phyloP scores from a whole-genome alignment of 1,140 invertebrate species.

The Drosophila kikkawai region DNA sequence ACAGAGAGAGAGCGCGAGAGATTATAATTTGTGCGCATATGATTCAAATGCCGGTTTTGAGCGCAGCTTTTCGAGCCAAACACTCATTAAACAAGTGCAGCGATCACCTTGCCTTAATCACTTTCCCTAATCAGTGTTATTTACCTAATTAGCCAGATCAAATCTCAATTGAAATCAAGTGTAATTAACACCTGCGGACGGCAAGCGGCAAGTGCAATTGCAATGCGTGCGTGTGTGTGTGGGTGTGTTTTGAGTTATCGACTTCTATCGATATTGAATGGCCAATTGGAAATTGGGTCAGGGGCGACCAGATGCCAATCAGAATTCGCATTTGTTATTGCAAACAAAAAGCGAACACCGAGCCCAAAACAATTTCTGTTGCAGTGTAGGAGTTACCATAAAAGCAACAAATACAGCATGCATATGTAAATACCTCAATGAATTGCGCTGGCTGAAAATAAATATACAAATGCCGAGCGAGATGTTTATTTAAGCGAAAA shows the following conservation, averaged over 20 bases:
- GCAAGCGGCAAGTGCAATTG: conserved; percentile 15
- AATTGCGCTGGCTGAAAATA: conserved; percentile 63
- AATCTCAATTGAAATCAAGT: conserved; percentile 13
- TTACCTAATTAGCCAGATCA: conserved; percentile 19
- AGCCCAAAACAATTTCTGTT: conserved; percentile 20
- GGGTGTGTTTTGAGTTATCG: conserved; percentile 31
- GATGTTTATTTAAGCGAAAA: conserved; percentile 76
- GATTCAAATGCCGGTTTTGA: conserved; percentile 68
- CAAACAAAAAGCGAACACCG: not conserved
- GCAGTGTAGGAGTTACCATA: conserved; percentile 61
- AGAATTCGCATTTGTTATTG: conserved; percentile 39
- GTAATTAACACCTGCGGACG: conserved; percentile 8
- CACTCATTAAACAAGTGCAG: conserved; percentile 19
- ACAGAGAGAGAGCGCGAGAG: not conserved
- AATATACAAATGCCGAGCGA: conserved; percentile 33
- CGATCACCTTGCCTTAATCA: conserved; percentile 31
- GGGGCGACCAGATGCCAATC: conserved; percentile 64
- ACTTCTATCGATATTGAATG: conserved; percentile 36
- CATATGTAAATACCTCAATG: conserved; percentile 37
- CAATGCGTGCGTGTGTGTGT: conserved; percentile 16
- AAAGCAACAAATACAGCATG: conserved; percentile 18
- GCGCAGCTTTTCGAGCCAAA: conserved; percentile 18
- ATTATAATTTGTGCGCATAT: conserved; percentile 36
- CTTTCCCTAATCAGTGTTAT: conserved; percentile 41
- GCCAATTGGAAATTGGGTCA: conserved; percentile 62